phyloP scores from a whole-genome alignment of 2,888 invertebrate genomes.

The Hololepta plana region DNA sequence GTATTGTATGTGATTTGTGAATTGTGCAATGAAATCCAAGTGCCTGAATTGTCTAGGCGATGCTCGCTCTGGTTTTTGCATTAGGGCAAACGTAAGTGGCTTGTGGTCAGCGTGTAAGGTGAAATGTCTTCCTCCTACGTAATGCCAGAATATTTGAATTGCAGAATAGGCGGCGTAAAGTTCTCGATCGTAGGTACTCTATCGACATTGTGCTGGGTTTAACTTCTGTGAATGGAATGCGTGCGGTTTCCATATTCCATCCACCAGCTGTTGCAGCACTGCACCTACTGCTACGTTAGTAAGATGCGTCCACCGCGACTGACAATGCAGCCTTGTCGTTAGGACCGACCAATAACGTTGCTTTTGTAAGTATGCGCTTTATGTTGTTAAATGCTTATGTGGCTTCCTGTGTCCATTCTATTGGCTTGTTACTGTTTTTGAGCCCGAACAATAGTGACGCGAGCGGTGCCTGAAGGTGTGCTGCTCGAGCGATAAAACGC shows the following conservation, averaged over 20 bases:
- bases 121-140: constrained; percentile 13
- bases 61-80: constrained; percentile 5
- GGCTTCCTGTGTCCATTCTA: too few species aligned
- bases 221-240: constrained; percentile 21
- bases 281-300: constrained; percentile 18
- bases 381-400: constrained; percentile 15
- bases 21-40: constrained; percentile 7
- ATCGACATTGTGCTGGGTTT: constrained; percentile 16
- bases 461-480: too few species aligned
- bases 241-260: constrained; percentile 16
- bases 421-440: too few species aligned
- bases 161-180: constrained; percentile 8
- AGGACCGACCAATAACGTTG: constrained; percentile 18
- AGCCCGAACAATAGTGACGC: too few species aligned
- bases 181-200: constrained; percentile 7
- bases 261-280: constrained; percentile 17
- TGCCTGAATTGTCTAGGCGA: constrained; percentile 6
- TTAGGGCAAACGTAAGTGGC: constrained; percentile 6
- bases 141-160: constrained; percentile 5
- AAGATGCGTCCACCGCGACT: constrained; percentile 18
- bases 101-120: constrained; percentile 6
- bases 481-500: too few species aligned
- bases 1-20: constrained; percentile 5
- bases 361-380: constrained; percentile 14
- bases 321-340: constrained; percentile 12